Evolutionary conservation across 2,113 vertebrate species (phyloP).

Genomic region (Perognathus longimembris): DNA sequence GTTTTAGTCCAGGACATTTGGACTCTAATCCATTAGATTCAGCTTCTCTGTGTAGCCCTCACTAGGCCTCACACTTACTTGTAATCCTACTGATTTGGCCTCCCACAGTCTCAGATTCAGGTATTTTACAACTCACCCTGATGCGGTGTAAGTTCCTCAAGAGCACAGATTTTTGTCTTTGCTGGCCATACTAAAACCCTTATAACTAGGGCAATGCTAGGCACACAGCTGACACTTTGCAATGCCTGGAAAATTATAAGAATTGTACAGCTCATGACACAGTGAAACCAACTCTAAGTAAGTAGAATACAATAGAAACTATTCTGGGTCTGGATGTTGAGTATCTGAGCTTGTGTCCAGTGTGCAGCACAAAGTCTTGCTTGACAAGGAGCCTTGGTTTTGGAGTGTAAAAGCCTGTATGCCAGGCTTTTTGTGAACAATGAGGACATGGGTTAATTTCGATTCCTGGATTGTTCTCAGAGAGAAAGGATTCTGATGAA

Average conservation of each 20-base stretch:
- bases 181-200: neutral
- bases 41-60: neutral
- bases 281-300: neutral
- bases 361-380: neutral
- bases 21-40: neutral
- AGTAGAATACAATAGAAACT: too few relatives aligned
- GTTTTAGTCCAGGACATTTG: neutral
- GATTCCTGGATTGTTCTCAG: accelerated
- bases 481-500: neutral
- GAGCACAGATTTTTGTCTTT: neutral
- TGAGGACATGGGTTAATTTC: neutral
- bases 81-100: too few relatives aligned
- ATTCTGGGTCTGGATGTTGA: too few relatives aligned
- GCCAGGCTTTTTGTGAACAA: neutral
- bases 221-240: neutral
- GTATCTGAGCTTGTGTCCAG: accelerated
- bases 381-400: neutral
- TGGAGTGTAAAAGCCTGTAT: neutral
- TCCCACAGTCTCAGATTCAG: too few relatives aligned
- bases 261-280: too few relatives aligned
- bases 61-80: too few relatives aligned
- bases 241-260: too few relatives aligned
- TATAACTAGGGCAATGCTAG: neutral
- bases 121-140: accelerated
- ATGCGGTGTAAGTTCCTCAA: accelerated